Conservation (phyloP, 2,888 invertebrate genomes). For the Gnatocerus cornutus region DNA sequence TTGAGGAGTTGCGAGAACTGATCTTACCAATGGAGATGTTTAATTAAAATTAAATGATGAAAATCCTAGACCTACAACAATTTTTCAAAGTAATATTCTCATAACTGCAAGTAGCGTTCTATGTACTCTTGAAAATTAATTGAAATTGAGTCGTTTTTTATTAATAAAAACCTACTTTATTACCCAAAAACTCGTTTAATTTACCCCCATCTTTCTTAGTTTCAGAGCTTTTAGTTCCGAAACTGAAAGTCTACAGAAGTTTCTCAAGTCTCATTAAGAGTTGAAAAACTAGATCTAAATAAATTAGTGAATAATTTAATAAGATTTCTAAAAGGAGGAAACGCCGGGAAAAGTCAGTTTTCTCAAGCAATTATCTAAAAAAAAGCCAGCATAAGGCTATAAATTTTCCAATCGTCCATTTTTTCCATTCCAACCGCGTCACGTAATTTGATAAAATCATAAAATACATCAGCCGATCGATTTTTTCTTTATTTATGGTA, state of each 20-base stretch:
- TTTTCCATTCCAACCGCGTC: constrained; percentile 2
- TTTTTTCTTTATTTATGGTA: constrained; percentile 35
- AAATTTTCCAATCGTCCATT: neutral
- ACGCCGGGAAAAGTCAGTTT: no score
- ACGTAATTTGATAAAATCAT: constrained; percentile 26
- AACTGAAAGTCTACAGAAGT: constrained; percentile 6
- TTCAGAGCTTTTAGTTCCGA: neutral
- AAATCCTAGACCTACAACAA: no score
- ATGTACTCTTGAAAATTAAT: no score
- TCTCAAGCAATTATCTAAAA: no score
- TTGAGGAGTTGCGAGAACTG: neutral
- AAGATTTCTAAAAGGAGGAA: neutral
- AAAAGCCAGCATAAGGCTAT: constrained; percentile 1
- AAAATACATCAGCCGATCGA: constrained; percentile 22
- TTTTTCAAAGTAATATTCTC: no score
- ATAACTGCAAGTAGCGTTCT: no score
- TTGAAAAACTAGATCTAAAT: constrained; percentile 2
- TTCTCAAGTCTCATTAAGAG: neutral
- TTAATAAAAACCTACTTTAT: neutral
- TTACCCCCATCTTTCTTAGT: neutral
- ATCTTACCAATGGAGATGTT: neutral
- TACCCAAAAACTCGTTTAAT: neutral
- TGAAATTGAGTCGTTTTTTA: no score
- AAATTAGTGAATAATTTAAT: constrained; percentile 14
- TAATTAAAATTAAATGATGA: no score